Evolutionary conservation across 2,797 vertebrate genomes (phyloP).

Genomic region (Amazona finschi): DNA sequence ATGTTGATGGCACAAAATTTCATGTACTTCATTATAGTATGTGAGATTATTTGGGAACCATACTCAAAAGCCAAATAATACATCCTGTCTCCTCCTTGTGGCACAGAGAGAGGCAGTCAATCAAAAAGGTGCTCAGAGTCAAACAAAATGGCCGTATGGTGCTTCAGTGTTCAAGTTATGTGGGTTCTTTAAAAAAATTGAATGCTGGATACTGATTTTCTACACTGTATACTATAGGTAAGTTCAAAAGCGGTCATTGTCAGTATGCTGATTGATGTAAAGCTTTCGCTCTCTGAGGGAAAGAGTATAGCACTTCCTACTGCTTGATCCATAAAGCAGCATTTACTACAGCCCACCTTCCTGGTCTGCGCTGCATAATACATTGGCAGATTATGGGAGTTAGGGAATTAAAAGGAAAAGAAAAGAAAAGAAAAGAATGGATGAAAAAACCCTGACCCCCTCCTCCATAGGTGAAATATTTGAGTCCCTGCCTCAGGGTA

Average conservation of each 20-base stretch:
- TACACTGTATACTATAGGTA: slow-evolving; percentile 59
- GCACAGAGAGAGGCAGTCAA: background rate
- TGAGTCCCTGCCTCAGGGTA: slow-evolving; percentile 45
- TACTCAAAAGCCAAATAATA: background rate
- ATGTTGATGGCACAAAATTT: background rate
- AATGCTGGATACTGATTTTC: slow-evolving; percentile 69
- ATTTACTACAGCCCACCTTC: slow-evolving; percentile 70
- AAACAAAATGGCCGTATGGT: slow-evolving; percentile 48
- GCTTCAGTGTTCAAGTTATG: slow-evolving; percentile 56
- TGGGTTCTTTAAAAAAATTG: slow-evolving; percentile 58
- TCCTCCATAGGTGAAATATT: slow-evolving; percentile 58
- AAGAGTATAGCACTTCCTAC: slow-evolving; percentile 69
- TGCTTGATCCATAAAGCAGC: slow-evolving; percentile 71
- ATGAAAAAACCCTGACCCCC: slow-evolving; percentile 65
- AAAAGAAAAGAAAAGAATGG: slow-evolving; percentile 50
- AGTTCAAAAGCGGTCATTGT: slow-evolving; percentile 71
- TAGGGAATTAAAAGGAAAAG: slow-evolving; percentile 69
- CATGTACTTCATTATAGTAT: background rate
- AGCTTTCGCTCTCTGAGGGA: slow-evolving; percentile 66
- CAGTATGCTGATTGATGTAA: slow-evolving; percentile 74
- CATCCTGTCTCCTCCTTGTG: slow-evolving; percentile 4
- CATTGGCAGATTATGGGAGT: slow-evolving; percentile 66
- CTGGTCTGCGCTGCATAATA: slow-evolving; percentile 67
- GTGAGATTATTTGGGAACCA: background rate
- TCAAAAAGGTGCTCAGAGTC: slow-evolving; percentile 46